A percentile compares a stretch with the other conserved stretches of the same genome.
Conservation (phyloP, 1,140 invertebrate species). For the Drosophila trapezifrons region DNA sequence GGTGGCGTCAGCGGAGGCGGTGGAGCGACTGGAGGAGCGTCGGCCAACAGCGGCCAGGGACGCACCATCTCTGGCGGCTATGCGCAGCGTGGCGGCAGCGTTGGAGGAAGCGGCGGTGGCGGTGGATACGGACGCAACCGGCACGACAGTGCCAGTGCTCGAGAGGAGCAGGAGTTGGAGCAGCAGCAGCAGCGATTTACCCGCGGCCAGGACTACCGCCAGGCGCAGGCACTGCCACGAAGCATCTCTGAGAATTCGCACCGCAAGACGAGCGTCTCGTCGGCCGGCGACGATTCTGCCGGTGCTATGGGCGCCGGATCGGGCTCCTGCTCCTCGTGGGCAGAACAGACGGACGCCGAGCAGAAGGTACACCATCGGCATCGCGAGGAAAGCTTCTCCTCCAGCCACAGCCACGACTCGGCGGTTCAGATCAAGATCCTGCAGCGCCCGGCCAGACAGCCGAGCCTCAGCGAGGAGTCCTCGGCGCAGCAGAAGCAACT, state of each 20-base stretch:
- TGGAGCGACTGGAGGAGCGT: conserved; percentile 1
- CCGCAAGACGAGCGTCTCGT: conserved; percentile 81
- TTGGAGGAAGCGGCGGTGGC: conserved; percentile 38
- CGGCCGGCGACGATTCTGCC: conserved; percentile 62
- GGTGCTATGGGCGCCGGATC: conserved; percentile 15
- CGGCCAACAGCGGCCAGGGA: conserved; percentile 26
- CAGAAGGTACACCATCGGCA: conserved; percentile 68
- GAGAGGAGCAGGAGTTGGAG: conserved; percentile 58
- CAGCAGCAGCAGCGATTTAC: conserved; percentile 55
- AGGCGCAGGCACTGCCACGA: conserved; percentile 67
- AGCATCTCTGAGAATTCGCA: conserved; percentile 83
- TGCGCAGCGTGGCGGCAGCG: conserved; percentile 40
- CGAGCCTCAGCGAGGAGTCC: conserved; percentile 75
- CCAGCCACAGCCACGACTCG: conserved; percentile 78
- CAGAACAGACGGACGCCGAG: conserved; percentile 81
- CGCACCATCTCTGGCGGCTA: conserved; percentile 68
- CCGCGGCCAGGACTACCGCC: conserved; percentile 62
- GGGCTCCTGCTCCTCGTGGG: conserved; percentile 72
- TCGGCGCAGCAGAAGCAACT: conserved; percentile 26
- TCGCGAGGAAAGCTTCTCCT: conserved; percentile 79
- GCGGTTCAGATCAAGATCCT: conserved; percentile 80
- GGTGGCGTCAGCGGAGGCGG: conserved; percentile 31
- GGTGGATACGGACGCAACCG: conserved; percentile 73
- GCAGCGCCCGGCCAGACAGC: conserved; percentile 74
- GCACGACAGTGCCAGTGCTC: conserved; percentile 74